Evolutionary conservation across 2,888 invertebrate species (phyloP), one percentile per base, ranked within the genome.

Genomic region (Rapana venosa): DNA sequence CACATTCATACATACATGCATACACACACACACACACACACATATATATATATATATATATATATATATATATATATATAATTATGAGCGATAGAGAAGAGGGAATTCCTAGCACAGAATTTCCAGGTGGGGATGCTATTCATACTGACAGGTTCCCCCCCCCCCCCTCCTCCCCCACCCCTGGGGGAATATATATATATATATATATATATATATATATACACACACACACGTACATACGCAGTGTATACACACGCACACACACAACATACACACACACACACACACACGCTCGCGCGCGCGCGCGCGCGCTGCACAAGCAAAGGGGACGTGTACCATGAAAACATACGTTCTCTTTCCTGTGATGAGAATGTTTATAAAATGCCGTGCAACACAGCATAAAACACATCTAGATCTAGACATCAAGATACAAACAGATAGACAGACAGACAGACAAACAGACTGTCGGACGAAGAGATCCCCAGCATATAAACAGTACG

Each of bases 221-320:
- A 47, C 26, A 83, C 83, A 47, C 83, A 83, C 83, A 47, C 36
- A 83, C 47, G 26, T 26, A 26, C 83, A 83, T 47, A 83, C 83
- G 47, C 83, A 83, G 47, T 5, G 1, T 35, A 74, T n/a, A 74
- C 74, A 74, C 74, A 74, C 74, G n/a, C 74, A 74, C 74, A 26
- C 47, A 47, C 47, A 47, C 47, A 47, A 81, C 26, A 81, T 1
- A 81, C n/a, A 77, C n/a, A 77, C 30, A 30, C 77, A 77, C 77
- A 77, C 77, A 77, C 30, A 77, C 30, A 77, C 77, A 77, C 77
- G n/a, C 77, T n/a, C 77, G n/a, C 77, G n/a, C 77, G n/a, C 77
- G 15, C 4, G 4, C 77, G 15, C 30, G n/a, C n/a, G n/a, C n/a
- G 47, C 47, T 47, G 47, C 47, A 5, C 47, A 47, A 47, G 47